Evolutionary conservation across 2,797 vertebrate species (phyloP), one percentile per base, ranked within the genome.

Genomic region (Crenuchus spilurus): DNA sequence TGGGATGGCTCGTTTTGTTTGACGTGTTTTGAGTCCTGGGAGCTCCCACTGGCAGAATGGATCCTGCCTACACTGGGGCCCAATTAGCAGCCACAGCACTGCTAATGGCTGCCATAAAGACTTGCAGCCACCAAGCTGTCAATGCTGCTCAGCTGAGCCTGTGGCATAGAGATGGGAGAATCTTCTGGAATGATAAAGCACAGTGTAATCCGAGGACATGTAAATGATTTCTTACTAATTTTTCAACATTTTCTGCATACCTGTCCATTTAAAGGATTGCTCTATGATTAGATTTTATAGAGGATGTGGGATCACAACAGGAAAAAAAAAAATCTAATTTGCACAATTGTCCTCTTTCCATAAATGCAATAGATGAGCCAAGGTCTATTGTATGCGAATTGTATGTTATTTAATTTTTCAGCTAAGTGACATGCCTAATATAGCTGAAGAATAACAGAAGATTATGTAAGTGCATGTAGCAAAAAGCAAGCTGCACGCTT

Each of bases 41-140:
- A 42, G 28, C 58, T 81, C 31, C 52, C 57, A 18, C 64, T 63
- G 18, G 41, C 51, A 6, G 26, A 44, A 18, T 57, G 1, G 22
- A 62, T 76, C 51, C 33, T 35, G 58, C 16, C 37, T 70, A 70
- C 49, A 16, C 57, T 39, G 39, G 66, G 49, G 60, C 11, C 41
- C 72, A 76, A 79, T 83, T 80, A 80, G 24, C 61, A 74, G 52
- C 70, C 30, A 35, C 13, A 30, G 66, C 54, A 3, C 24, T 60
- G 37, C 44, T 79, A 65, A 76, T 74, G 58, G 66, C 62, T 76
- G 70, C 64, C 51, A 37, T 65, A 64, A 63, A 72, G 57, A 13
- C 14, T 64, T 55, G 57, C 44, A 13, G 71, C 60, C 63, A 62
- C 64, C 44, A 35, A 66, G 37, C 63, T 64, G 75, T 78, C 75